Conservation (phyloP, 2,888 invertebrate genomes). For the Amphiduros pacificus region DNA sequence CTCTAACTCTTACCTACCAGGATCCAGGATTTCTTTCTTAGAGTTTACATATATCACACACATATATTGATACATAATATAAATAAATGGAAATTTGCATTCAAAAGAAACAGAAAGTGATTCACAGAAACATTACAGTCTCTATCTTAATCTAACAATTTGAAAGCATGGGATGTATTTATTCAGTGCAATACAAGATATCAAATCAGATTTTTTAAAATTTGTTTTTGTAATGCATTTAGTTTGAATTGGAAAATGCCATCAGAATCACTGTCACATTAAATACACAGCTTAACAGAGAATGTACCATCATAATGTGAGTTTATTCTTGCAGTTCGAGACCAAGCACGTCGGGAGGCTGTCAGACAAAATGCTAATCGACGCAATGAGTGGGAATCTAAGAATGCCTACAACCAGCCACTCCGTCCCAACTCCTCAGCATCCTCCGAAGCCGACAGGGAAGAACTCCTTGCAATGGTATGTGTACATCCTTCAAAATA, state of each 20-base stretch:
- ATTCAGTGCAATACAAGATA: neutral
- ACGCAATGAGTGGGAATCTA: neutral
- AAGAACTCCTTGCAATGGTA: constrained; percentile 20
- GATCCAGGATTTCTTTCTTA: too few relatives aligned
- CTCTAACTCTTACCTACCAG: too few relatives aligned
- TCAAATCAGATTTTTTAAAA: neutral
- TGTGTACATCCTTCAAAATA: too few relatives aligned
- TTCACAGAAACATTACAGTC: too few relatives aligned
- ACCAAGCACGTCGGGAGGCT: constrained; percentile 15
- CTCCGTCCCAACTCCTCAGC: constrained; percentile 10
- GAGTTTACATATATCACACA: neutral
- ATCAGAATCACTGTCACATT: neutral
- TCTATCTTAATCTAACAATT: too few relatives aligned
- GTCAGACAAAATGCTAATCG: neutral
- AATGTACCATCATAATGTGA: neutral
- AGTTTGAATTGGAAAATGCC: neutral
- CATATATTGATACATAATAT: neutral
- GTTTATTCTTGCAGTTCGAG: neutral
- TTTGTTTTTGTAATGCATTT: neutral
- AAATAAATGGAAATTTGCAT: too few relatives aligned
- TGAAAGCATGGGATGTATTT: too few relatives aligned
- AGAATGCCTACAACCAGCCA: neutral
- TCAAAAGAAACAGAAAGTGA: too few relatives aligned
- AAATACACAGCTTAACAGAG: neutral
- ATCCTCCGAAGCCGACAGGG: constrained; percentile 14